Conservation (phyloP, 2,797 vertebrate genomes). For the Linurgus olivaceus region DNA sequence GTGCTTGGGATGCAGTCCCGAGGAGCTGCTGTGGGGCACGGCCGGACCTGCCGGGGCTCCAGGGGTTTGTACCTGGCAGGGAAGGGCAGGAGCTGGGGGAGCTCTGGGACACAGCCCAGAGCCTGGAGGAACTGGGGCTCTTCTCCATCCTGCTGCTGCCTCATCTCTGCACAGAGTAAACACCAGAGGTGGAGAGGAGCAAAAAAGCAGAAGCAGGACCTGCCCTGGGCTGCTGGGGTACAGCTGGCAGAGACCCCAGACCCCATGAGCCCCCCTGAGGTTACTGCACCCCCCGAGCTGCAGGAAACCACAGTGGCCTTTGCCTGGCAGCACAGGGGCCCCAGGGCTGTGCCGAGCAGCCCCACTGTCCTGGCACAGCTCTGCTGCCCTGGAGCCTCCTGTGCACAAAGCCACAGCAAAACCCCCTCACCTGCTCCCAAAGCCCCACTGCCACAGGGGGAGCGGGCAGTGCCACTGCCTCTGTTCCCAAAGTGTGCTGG, state of each 20-base stretch:
- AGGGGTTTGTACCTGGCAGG: neutral
- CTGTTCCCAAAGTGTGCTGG: neutral
- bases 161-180: accelerated
- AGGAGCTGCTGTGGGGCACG: neutral
- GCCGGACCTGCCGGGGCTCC: neutral
- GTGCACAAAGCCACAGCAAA: neutral
- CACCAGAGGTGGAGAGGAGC: accelerated
- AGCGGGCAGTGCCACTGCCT: accelerated
- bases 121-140: neutral
- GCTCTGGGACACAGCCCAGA: neutral
- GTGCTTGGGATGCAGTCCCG: neutral
- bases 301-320: neutral
- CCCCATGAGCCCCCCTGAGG: neutral
- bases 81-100: accelerated
- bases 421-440: neutral
- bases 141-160: neutral
- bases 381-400: neutral
- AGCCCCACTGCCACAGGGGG: neutral
- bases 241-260: neutral
- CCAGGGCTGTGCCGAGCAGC: neutral
- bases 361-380: neutral
- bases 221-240: neutral
- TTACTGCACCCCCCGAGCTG: neutral
- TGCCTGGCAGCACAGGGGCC: neutral
- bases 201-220: neutral